phyloP scores from a whole-genome alignment of 2,113 vertebrate species.

The Andinoacara biseriatus region DNA sequence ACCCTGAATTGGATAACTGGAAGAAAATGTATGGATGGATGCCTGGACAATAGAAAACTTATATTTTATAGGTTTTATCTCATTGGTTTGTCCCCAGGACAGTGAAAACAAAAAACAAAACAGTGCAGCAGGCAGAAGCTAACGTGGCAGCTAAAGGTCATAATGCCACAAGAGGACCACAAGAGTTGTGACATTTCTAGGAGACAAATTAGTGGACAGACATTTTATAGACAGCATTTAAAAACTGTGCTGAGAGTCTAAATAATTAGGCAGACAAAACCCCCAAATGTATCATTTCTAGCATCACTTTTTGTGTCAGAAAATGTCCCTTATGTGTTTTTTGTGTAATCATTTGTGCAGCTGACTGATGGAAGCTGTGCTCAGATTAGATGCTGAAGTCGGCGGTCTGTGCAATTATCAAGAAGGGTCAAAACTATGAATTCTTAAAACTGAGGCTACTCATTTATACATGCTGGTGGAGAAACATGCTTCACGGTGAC shows the following conservation, averaged over 20 bases:
- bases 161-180: slow-evolving; percentile 2
- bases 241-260: background rate
- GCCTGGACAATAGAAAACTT: too few relatives aligned
- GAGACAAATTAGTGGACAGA: slow-evolving; percentile 1
- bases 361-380: background rate
- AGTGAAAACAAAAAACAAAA: background rate
- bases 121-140: background rate
- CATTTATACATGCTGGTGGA: background rate
- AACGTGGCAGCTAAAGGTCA: slow-evolving; percentile 34
- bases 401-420: background rate
- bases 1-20: too few relatives aligned
- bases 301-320: background rate
- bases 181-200: slow-evolving; percentile 22
- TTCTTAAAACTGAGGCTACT: background rate
- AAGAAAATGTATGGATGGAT: too few relatives aligned
- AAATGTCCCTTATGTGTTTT: background rate
- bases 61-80: too few relatives aligned
- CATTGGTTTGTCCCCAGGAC: background rate
- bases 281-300: background rate
- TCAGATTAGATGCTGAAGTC: background rate
- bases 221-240: background rate
- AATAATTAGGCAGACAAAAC: background rate
- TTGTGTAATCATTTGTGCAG: background rate
- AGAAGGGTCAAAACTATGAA: background rate
- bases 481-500: background rate